phyloP scores from a whole-genome alignment of 2,888 invertebrate species.

The Patella caerulea region DNA sequence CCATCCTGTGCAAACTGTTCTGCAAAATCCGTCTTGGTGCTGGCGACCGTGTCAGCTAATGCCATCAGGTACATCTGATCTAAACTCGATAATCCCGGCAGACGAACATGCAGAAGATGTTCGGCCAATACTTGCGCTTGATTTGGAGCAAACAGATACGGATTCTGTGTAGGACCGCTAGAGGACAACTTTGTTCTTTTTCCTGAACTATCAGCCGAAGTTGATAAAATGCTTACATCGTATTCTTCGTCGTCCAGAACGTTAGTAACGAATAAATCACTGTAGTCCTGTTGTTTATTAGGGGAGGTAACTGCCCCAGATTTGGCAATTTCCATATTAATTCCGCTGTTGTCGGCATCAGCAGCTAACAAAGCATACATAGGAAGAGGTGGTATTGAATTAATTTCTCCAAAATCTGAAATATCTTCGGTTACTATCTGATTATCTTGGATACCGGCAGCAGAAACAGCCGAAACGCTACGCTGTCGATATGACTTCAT shows the following conservation, averaged over 20 bases:
- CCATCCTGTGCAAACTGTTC: constrained; percentile 35
- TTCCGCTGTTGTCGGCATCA: constrained; percentile 75
- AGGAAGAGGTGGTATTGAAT: constrained; percentile 97
- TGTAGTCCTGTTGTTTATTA: constrained; percentile 80
- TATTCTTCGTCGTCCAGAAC: constrained; percentile 50
- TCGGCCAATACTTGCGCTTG: constrained; percentile 61
- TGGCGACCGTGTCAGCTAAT: constrained; percentile 92
- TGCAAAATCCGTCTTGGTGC: constrained; percentile 72
- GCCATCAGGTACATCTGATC: constrained; percentile 99
- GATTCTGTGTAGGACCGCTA: constrained; percentile 38
- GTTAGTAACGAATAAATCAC: constrained; percentile 81
- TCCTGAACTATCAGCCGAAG: constrained; percentile 75
- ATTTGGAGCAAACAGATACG: constrained; percentile 58
- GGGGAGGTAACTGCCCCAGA: constrained; percentile 30
- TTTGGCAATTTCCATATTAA: constrained; percentile 41
- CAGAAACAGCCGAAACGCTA: constrained; percentile 37
- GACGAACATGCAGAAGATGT: constrained; percentile 85
- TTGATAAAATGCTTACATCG: constrained; percentile 53
- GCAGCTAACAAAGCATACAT: constrained; percentile 96
- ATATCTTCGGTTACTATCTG: constrained; percentile 14
- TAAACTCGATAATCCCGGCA: constrained; percentile 88
- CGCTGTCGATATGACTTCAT: constrained; percentile 39
- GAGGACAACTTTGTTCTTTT: constrained; percentile 69
- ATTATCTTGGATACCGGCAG: constrained; percentile 35
- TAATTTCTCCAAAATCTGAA: constrained; percentile 79